phyloP scores from a whole-genome alignment of 2,113 vertebrate genomes.

The Ivindomyrus marchei region DNA sequence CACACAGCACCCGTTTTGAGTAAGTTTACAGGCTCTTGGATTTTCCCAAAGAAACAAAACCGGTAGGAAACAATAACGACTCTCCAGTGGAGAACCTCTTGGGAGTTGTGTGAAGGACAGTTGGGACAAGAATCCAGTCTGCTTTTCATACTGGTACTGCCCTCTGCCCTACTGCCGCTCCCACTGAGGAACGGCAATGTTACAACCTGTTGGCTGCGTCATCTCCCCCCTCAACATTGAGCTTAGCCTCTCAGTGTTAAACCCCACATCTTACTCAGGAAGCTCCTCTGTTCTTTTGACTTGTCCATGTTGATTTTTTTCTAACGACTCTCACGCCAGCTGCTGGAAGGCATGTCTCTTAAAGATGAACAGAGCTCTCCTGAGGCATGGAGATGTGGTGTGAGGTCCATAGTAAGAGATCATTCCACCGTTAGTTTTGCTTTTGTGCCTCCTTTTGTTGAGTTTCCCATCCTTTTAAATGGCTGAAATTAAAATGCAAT shows the following conservation, averaged over 20 bases:
- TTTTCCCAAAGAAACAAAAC: not conserved
- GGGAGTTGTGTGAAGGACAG: not conserved
- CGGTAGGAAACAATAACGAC: not conserved
- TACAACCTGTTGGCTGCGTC: not conserved
- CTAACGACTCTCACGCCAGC: not conserved
- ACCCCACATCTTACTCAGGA: not conserved
- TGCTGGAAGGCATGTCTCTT: not conserved
- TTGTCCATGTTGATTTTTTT: not conserved
- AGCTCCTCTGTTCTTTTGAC: not conserved
- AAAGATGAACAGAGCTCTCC: not conserved
- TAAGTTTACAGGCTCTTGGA: not conserved
- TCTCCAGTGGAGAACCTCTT: not conserved
- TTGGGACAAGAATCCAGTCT: not conserved
- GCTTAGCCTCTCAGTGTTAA: not conserved
- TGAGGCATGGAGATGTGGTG: not conserved
- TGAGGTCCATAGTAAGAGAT: not conserved
- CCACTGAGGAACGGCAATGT: not conserved
- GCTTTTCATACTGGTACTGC: not conserved
- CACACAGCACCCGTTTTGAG: not conserved
- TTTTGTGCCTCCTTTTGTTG: not conserved
- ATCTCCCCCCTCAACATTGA: conserved; percentile 2
- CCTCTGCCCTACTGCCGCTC: not conserved
- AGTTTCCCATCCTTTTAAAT: not conserved
- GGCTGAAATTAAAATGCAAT: not conserved
- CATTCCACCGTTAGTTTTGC: not conserved